phyloP scores from a whole-genome alignment of 2,888 invertebrate species.

The Amphiduros pacificus region DNA sequence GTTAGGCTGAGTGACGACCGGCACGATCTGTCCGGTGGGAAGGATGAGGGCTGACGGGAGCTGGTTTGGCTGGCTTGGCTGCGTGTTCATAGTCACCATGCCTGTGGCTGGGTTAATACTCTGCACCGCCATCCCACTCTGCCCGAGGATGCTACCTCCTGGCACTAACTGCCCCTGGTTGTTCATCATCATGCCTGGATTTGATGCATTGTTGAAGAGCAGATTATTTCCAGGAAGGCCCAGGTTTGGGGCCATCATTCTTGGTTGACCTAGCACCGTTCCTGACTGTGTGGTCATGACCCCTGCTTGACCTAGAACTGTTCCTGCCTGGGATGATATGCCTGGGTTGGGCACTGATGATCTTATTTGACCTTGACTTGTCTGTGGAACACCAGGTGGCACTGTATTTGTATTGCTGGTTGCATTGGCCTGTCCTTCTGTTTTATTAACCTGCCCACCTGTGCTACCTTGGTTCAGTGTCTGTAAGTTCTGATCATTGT shows the following conservation, averaged over 20 bases:
- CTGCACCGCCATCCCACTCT: background rate
- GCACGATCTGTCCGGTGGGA: conserved; percentile 59
- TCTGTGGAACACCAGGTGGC: background rate
- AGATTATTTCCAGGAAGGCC: no score
- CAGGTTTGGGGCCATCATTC: no score
- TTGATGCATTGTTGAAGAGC: background rate
- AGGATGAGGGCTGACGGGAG: conserved; percentile 57
- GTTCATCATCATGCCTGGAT: conserved; percentile 4
- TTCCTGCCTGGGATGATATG: conserved; percentile 1
- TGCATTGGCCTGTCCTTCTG: no score
- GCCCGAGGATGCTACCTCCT: background rate
- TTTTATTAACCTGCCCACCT: no score
- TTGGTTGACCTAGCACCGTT: no score
- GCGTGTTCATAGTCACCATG: background rate
- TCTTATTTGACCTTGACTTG: background rate
- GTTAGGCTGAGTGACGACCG: conserved; percentile 58
- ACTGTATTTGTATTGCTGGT: no score
- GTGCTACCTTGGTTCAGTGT: no score
- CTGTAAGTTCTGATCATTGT: no score
- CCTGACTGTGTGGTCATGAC: no score
- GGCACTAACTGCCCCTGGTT: conserved; percentile 1
- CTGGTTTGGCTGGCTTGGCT: conserved; percentile 34
- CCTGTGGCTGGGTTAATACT: background rate
- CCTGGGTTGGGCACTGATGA: background rate
- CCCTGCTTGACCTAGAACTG: no score